Conservation (phyloP, 1,140 invertebrate species). For the Calephelis nemesis region DNA sequence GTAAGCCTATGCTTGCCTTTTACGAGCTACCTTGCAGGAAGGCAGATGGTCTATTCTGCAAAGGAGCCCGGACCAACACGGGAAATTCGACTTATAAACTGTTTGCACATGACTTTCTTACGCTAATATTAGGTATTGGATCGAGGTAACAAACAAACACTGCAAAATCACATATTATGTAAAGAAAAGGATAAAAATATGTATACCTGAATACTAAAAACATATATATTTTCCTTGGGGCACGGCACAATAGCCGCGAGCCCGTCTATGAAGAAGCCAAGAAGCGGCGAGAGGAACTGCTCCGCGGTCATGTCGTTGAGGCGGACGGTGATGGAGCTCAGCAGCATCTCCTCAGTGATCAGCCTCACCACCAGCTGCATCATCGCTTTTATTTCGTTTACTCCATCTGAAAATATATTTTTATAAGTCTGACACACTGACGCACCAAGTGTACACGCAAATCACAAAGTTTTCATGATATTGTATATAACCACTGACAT, state of each 20-base stretch:
- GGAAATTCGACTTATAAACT: too few species aligned
- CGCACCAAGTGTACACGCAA: neutral
- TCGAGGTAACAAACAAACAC: too few species aligned
- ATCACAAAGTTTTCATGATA: too few species aligned
- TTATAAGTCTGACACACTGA: neutral
- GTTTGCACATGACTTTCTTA: too few species aligned
- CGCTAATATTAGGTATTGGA: too few species aligned
- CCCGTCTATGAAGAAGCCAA: constrained; percentile 94
- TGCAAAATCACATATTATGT: too few species aligned
- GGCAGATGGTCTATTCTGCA: too few species aligned
- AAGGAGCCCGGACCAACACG: too few species aligned
- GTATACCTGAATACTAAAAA: constrained; percentile 93
- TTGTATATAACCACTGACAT: too few species aligned
- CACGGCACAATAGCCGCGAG: constrained; percentile 95
- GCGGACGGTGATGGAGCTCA: constrained; percentile 96
- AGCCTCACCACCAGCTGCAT: constrained; percentile 93
- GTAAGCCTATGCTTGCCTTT: too few species aligned
- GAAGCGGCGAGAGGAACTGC: constrained; percentile 93
- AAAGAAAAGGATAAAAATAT: too few species aligned
- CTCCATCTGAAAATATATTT: constrained; percentile 83
- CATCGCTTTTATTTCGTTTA: constrained; percentile 93
- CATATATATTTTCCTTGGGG: constrained; percentile 94
- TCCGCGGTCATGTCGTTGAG: constrained; percentile 96
- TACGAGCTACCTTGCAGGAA: too few species aligned
- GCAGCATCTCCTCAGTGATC: constrained; percentile 96